Evolutionary conservation across 2,797 vertebrate genomes (phyloP).

Genomic region (Sebastes matsubarae): DNA sequence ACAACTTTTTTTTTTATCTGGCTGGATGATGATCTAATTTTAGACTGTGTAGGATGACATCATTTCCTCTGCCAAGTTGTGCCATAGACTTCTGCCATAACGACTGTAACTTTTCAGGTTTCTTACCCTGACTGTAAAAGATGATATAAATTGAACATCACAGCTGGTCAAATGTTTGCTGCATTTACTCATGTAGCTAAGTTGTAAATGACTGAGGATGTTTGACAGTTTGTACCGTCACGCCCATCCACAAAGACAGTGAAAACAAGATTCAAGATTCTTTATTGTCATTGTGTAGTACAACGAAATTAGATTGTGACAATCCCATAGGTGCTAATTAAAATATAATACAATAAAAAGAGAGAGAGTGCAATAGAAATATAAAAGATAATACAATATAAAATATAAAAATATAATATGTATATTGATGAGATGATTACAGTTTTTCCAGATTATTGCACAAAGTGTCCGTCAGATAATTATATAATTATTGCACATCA

Average conservation of each 20-base stretch:
- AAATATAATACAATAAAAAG: too few species aligned
- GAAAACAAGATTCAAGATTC: background rate
- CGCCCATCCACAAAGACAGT: background rate
- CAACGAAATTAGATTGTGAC: too few species aligned
- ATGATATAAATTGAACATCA: background rate
- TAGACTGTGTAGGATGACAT: background rate
- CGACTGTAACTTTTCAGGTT: background rate
- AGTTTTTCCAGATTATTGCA: too few species aligned
- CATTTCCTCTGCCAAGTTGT: slow-evolving; percentile 13
- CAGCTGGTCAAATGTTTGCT: background rate
- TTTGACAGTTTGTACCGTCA: background rate
- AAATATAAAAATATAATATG: too few species aligned
- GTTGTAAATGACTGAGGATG: background rate
- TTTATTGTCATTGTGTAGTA: too few species aligned
- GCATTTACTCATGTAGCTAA: background rate
- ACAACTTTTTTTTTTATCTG: background rate
- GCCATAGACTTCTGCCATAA: background rate
- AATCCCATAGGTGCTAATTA: too few species aligned
- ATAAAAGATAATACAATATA: too few species aligned
- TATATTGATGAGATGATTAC: too few species aligned
- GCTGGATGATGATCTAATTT: background rate
- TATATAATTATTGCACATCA: too few species aligned
- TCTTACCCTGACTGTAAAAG: background rate
- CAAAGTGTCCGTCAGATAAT: too few species aligned
- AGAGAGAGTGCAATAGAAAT: too few species aligned